These are phyloP conservation scores for Erebia aethiops DNA, from an alignment of 2,888 invertebrate species.

Conservation along the genomic window DNA sequence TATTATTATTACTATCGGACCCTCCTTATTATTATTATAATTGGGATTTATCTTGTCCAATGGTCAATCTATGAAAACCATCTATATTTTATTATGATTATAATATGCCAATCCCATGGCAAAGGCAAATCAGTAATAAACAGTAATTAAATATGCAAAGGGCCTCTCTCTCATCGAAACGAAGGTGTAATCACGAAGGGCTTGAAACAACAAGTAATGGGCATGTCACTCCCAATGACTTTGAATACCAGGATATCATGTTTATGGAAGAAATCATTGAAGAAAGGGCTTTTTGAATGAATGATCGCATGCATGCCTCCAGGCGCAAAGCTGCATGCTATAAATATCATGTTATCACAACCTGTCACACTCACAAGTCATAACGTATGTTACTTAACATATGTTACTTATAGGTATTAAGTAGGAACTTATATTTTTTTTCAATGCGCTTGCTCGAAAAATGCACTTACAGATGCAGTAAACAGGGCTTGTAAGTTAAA, in stretches of 20 bases:
- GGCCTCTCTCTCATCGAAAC: slow-evolving; percentile 35
- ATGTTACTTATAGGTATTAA: too few relatives aligned
- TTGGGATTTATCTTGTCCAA: background rate
- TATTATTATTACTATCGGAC: slow-evolving; percentile 24
- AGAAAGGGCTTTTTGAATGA: slow-evolving; percentile 36
- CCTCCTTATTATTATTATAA: slow-evolving; percentile 6
- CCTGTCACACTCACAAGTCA: too few relatives aligned
- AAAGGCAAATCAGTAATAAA: background rate
- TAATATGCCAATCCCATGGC: background rate
- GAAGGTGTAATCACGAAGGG: slow-evolving; percentile 75
- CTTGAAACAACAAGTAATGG: slow-evolving; percentile 79
- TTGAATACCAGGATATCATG: slow-evolving; percentile 75
- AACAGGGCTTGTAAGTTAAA: too few relatives aligned
- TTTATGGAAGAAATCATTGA: slow-evolving; percentile 41
- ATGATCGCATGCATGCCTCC: background rate
- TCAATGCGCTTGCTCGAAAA: too few relatives aligned
- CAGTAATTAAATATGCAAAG: slow-evolving; percentile 27
- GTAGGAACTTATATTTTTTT: too few relatives aligned
- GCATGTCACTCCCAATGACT: slow-evolving; percentile 85
- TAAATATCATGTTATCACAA: background rate
- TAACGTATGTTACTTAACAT: too few relatives aligned
- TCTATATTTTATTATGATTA: background rate
- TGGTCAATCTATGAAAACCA: background rate
- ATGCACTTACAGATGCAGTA: too few relatives aligned
- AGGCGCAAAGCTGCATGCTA: background rate